These are phyloP conservation scores for Alectura lathami DNA, from an alignment of 2,113 vertebrate genomes.

Conservation along the genomic window DNA sequence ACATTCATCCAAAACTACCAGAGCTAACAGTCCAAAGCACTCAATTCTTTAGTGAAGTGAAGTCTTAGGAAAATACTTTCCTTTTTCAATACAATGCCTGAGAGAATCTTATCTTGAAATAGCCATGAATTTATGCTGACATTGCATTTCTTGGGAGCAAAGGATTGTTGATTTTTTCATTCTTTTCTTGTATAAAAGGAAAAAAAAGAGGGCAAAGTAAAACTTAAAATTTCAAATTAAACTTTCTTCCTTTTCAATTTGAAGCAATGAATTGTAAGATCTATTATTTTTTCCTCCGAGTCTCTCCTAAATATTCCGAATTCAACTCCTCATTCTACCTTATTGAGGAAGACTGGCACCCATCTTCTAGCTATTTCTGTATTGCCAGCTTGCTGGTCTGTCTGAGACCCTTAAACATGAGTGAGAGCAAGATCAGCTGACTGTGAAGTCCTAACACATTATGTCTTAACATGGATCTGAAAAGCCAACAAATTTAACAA, in stretches of 20 bases:
- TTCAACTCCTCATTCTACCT: background rate
- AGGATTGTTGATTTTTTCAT: accelerated
- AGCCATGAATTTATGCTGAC: background rate
- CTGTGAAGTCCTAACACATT: background rate
- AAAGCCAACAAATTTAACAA: background rate
- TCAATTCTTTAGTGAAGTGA: background rate
- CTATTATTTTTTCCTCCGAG: background rate
- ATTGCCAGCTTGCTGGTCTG: background rate
- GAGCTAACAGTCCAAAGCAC: background rate
- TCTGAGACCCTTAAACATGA: background rate
- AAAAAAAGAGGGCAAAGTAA: background rate
- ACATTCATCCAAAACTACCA: no score
- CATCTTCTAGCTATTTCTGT: background rate
- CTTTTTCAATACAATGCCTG: background rate
- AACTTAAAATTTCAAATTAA: background rate
- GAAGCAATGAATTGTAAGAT: background rate
- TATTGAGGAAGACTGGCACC: background rate
- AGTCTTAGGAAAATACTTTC: background rate
- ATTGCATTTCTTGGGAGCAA: background rate
- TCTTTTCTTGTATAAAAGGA: background rate
- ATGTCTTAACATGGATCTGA: background rate
- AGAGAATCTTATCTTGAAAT: background rate
- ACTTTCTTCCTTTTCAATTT: background rate
- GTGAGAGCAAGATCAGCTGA: background rate
- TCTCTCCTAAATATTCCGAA: background rate